These are phyloP conservation scores for Sphecodes monilicornis DNA, from an alignment of 2,888 invertebrate genomes.

Conservation along the genomic window DNA sequence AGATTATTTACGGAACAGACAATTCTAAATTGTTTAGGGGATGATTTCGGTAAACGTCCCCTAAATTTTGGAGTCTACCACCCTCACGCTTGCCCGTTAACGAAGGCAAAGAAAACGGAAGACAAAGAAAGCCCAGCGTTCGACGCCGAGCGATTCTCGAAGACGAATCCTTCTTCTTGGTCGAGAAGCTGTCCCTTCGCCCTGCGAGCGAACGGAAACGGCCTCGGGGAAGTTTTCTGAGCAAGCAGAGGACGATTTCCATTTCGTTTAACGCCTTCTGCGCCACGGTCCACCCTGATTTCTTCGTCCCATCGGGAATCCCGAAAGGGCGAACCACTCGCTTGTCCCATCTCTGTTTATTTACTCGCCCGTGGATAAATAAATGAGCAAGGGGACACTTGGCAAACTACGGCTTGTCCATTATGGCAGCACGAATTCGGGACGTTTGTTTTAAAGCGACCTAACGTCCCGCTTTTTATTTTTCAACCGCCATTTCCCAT, in stretches of 20 bases:
- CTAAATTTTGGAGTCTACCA: constrained; percentile 44
- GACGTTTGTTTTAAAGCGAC: not conserved
- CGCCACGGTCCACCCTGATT: constrained; percentile 12
- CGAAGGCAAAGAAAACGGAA: constrained; percentile 33
- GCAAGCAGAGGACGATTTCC: constrained; percentile 41
- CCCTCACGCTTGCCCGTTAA: constrained; percentile 7
- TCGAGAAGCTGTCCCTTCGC: not conserved
- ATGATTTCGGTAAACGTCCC: constrained; percentile 32
- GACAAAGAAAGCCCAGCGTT: constrained; percentile 23
- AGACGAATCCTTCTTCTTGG: constrained; percentile 28
- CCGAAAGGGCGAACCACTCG: not conserved
- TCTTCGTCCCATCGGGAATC: constrained; percentile 14
- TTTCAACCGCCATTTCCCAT: not conserved
- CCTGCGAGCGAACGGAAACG: not conserved
- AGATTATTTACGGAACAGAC: not conserved
- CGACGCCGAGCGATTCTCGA: constrained; percentile 11
- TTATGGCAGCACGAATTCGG: not conserved
- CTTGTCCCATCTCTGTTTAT: constrained; percentile 20
- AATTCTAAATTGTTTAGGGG: not conserved
- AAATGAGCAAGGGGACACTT: constrained; percentile 6
- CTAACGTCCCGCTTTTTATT: not conserved
- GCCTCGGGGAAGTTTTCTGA: constrained; percentile 28
- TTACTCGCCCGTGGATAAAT: constrained; percentile 19
- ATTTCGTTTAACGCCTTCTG: constrained; percentile 41
- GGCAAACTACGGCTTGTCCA: not conserved